phyloP scores from a whole-genome alignment of 2,797 vertebrate species.

The Toxotes lorentzi region DNA sequence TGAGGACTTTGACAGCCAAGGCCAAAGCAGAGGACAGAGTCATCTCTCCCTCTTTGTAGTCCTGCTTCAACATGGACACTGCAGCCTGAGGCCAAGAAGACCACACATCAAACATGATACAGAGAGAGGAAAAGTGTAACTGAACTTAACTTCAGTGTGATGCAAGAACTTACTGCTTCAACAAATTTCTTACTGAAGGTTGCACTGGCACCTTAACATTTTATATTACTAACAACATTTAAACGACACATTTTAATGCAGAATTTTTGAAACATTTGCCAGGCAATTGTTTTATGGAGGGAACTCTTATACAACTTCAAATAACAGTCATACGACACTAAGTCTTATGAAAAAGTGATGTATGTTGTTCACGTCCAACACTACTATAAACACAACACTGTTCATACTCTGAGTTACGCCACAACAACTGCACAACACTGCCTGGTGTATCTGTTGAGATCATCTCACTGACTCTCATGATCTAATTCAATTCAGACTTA shows the following conservation, averaged over 20 bases:
- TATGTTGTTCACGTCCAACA: neutral
- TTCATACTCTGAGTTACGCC: neutral
- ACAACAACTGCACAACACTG: neutral
- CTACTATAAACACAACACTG: neutral
- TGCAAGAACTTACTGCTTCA: neutral
- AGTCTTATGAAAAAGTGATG: neutral
- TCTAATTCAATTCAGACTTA: conserved; percentile 77
- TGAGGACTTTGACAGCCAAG: conserved; percentile 96
- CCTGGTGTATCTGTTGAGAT: neutral
- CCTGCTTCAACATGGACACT: conserved; percentile 99
- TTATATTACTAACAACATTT: neutral
- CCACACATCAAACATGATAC: neutral
- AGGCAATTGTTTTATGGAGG: neutral
- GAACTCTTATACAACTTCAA: neutral
- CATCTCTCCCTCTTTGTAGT: conserved; percentile 99
- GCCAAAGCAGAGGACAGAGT: conserved; percentile 93
- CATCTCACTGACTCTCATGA: neutral
- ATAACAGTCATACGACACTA: neutral
- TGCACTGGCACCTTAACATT: no score
- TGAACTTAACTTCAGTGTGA: neutral
- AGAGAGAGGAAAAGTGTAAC: neutral
- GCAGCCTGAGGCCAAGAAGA: conserved; percentile 86
- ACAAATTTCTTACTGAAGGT: neutral
- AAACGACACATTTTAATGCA: neutral
- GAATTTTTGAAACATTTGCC: no score